These are phyloP conservation scores for Callimorpha dominula DNA, from an alignment of 2,888 invertebrate genomes.

Conservation along the genomic window DNA sequence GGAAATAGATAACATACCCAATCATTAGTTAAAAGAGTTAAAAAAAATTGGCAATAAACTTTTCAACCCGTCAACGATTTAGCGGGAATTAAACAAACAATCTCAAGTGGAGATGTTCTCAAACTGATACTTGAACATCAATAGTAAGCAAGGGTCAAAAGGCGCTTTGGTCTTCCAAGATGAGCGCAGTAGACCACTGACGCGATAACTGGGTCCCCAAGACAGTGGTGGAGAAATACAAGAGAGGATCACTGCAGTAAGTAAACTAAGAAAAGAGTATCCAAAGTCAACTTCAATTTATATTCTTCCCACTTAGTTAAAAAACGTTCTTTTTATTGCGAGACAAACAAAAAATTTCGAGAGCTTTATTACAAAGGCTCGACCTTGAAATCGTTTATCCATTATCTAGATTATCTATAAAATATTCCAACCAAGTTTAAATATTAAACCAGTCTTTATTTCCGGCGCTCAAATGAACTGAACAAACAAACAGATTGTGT, in stretches of 20 bases:
- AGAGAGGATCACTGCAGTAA: neutral
- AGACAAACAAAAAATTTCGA: neutral
- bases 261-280: neutral
- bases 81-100: neutral
- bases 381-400: constrained; percentile 28
- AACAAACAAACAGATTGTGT: constrained; percentile 21
- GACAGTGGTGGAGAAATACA: neutral
- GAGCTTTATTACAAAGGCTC: constrained; percentile 19
- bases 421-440: constrained; percentile 26
- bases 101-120: neutral
- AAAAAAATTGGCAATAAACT: neutral
- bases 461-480: constrained; percentile 34
- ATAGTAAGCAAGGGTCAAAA: neutral
- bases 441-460: constrained; percentile 43
- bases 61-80: neutral
- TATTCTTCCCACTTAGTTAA: neutral
- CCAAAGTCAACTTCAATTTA: neutral
- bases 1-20: no score
- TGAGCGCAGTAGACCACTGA: no score
- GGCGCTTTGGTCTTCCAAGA: no score
- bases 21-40: no score
- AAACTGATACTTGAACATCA: neutral
- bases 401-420: constrained; percentile 38
- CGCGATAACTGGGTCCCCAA: no score
- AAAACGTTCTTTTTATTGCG: neutral